Evolutionary conservation across 2,113 vertebrate species (phyloP).

Genomic region (Epinephelus cyanopodus): DNA sequence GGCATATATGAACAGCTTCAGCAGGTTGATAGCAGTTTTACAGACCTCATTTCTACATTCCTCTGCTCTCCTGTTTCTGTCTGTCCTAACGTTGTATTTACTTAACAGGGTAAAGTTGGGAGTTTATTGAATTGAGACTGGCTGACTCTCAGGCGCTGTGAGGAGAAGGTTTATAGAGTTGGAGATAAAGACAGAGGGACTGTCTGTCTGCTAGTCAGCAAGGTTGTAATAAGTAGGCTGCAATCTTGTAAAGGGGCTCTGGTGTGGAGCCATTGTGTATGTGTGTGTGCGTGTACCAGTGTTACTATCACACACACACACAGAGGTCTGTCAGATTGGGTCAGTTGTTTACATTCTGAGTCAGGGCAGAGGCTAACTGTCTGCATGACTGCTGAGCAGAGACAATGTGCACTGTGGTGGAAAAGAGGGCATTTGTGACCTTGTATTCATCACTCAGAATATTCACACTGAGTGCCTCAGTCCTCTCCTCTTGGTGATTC

Average conservation of each 20-base stretch:
- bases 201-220: slow-evolving; percentile 67
- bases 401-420: slow-evolving; percentile 39
- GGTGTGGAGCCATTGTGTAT: slow-evolving; percentile 43
- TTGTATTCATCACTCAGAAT: slow-evolving; percentile 32
- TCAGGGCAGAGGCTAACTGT: slow-evolving; percentile 45
- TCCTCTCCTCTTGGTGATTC: slow-evolving; percentile 9
- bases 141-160: slow-evolving; percentile 42
- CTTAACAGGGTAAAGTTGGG: slow-evolving; percentile 41
- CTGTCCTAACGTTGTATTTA: slow-evolving; percentile 29
- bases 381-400: slow-evolving; percentile 36
- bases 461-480: not conserved
- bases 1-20: slow-evolving; percentile 26
- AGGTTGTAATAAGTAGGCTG: slow-evolving; percentile 60
- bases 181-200: slow-evolving; percentile 70
- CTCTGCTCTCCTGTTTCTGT: slow-evolving; percentile 36
- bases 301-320: slow-evolving; percentile 42
- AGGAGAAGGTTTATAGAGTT: slow-evolving; percentile 59
- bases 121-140: slow-evolving; percentile 63
- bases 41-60: slow-evolving; percentile 44
- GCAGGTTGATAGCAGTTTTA: slow-evolving; percentile 28
- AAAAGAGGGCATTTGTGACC: slow-evolving; percentile 35
- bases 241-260: slow-evolving; percentile 53
- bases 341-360: slow-evolving; percentile 66
- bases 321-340: slow-evolving; percentile 54
- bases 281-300: slow-evolving; percentile 38